These are phyloP conservation scores for Temnothorax ravouxi DNA, from an alignment of 2,888 invertebrate genomes.

Conservation along the genomic window DNA sequence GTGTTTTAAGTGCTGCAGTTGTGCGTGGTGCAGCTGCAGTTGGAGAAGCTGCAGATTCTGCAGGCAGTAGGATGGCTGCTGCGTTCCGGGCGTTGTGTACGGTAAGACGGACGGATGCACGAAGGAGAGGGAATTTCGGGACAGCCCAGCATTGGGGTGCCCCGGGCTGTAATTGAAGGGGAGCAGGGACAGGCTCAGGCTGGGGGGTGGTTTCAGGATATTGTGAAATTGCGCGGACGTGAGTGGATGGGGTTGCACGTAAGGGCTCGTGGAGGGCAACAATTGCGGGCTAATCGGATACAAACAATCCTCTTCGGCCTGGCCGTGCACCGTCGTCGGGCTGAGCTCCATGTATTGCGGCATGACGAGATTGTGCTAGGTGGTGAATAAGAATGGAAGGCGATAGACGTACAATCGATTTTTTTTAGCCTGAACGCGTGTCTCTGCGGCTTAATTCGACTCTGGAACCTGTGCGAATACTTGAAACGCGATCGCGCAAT, in stretches of 20 bases:
- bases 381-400: constrained; percentile 76
- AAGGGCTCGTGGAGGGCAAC: constrained; percentile 81
- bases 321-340: constrained; percentile 79
- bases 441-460: constrained; percentile 9
- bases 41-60: constrained; percentile 78
- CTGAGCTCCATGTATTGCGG: constrained; percentile 83
- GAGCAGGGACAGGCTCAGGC: constrained; percentile 47
- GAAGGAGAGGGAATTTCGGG: constrained; percentile 67
- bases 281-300: constrained; percentile 84
- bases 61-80: constrained; percentile 75
- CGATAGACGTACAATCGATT: constrained; percentile 61
- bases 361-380: constrained; percentile 85
- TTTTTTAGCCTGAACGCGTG: constrained; percentile 42
- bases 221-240: constrained; percentile 81
- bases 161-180: constrained; percentile 54
- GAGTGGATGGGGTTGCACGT: constrained; percentile 84
- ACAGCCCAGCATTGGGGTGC: constrained; percentile 14
- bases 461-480: constrained; percentile 56
- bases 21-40: constrained; percentile 78
- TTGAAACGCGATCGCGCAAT: not conserved
- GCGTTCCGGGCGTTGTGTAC: constrained; percentile 59
- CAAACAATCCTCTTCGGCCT: constrained; percentile 84
- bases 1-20: constrained; percentile 80
- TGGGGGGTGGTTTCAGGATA: constrained; percentile 74
- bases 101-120: constrained; percentile 74